Evolutionary conservation across 2,113 vertebrate species (phyloP), one percentile per base, ranked within the genome.

Genomic region (Peromyscus maniculatus): DNA sequence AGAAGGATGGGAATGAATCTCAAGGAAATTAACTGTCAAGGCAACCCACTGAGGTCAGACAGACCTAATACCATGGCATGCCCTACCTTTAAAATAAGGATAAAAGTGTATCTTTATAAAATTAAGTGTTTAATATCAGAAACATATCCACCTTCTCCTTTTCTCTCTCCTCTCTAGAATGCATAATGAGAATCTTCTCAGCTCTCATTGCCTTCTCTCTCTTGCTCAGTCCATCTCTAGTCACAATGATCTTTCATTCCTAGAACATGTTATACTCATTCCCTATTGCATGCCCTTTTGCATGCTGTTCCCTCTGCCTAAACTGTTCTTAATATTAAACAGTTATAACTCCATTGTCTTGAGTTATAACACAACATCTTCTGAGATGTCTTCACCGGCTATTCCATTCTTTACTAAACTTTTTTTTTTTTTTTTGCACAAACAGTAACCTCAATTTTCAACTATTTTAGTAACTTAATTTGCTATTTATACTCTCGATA

Each of bases 391-490:
- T 93, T 74, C 15, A 46, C 64, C 46, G 28, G 57, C 31, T 43
- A 82, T 26, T 6, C 55, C 52, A 69, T 49, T 36, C 39, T 59
- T 89, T 90, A 83, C n/a, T 84, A 88, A 84, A n/a, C 7, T 31
- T 89, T 90, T 64, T 91, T 62, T 62, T 90, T 96, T 91, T 62
- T 62, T 90, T 96, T 91, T 87, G 11, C 31, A 52, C 71, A 88
- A 84, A 88, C 10, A 94, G n/a, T 28, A n/a, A 82, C 22, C 33
- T 66, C 64, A 92, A 92, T 77, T 92, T 94, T 91, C 62, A 78
- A 67, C 80, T 96, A 96, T 91, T 96, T 93, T 62, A 95, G 77
- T 93, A 91, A 88, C 49, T 36, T 84, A n/a, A 75, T 66, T 91
- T n/a, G 21, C 26, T 89, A 2, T 64, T 55, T 92, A 79, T 11